Evolutionary conservation across 2,113 vertebrate genomes (phyloP), one percentile per base, ranked within the genome.

Genomic region (Pluvianellus socialis): DNA sequence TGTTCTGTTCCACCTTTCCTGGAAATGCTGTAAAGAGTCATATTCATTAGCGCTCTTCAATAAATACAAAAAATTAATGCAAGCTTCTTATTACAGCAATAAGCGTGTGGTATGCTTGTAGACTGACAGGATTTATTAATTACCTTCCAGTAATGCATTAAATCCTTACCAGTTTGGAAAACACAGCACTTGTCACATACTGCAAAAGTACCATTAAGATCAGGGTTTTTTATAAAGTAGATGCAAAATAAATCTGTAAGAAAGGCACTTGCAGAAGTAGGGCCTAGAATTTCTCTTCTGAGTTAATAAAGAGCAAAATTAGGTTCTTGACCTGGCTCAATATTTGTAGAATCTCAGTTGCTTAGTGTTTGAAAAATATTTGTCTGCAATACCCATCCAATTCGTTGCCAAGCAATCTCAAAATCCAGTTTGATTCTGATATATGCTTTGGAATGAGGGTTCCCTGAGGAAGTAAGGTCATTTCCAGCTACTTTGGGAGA

Each of bases 191-290:
- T 14, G 9, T 73, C 61, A 79, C 47, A 84, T 66, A 33, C 9
- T 65, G 63, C 35, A 68, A 87, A 92, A 85, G 19, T 40, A 24
- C 14, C 10, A 12, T 44, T 38, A 71, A 53, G 12, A 68, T 47
- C 32, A 44, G 4, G 8, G 30, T 0, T 0, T 38, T 79, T 47
- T 33, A 35, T 30, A 22, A 87, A 76, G 8, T 18, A 5, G 0
- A 1, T 42, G n/a, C 8, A 81, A 77, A 94, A 74, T 38, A 81
- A 77, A 66, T 9, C 21, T 77, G 4, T 49, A 84, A 53, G 61
- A 90, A 81, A 67, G 15, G 42, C 28, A 9, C 3, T n/a, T 70
- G 28, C 20, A 62, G 65, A 79, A 86, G 15, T 3, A 42, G 44
- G 82, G 12, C 4, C 32, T 44, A 67, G 44, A 89, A 80, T 42